These are phyloP conservation scores for Caenorhabditis wallacei DNA, from an alignment of 2,888 invertebrate genomes.

Conservation along the genomic window DNA sequence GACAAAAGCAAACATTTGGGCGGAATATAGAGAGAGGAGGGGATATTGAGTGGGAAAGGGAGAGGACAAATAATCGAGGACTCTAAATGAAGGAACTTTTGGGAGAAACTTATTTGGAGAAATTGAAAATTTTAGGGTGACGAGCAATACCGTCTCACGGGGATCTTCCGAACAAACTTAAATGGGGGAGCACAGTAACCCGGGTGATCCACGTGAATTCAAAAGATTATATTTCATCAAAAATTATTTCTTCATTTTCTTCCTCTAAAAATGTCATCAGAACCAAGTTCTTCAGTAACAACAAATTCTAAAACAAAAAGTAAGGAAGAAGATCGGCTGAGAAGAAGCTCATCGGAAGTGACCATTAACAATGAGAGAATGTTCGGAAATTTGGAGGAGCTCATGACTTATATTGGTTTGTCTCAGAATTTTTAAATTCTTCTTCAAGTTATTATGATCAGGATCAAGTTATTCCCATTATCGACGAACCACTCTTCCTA, in stretches of 20 bases:
- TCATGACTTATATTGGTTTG: conserved; percentile 55
- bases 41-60: conserved; percentile 26
- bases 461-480: conserved; percentile 43
- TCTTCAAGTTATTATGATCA: too few species aligned
- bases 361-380: conserved; percentile 40
- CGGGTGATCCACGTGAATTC: not conserved
- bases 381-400: conserved; percentile 43
- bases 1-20: conserved; percentile 43
- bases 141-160: too few species aligned
- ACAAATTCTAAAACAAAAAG: conserved; percentile 19
- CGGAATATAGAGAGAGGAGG: not conserved
- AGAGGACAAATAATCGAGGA: conserved; percentile 33
- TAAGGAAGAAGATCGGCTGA: conserved; percentile 2
- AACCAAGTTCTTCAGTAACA: conserved; percentile 2
- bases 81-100: not conserved
- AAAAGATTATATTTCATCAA: not conserved
- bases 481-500: conserved; percentile 29
- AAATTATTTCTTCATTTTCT: not conserved
- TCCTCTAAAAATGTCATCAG: not conserved
- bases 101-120: too few species aligned
- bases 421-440: too few species aligned
- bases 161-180: too few species aligned
- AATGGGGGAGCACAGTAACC: not conserved
- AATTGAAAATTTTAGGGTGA: too few species aligned
- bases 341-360: conserved; percentile 11